A percentile compares a stretch with the other conserved stretches of the same genome.
These are phyloP conservation scores for Epinephelus moara DNA, from an alignment of 2,113 vertebrate genomes.

Conservation along the genomic window DNA sequence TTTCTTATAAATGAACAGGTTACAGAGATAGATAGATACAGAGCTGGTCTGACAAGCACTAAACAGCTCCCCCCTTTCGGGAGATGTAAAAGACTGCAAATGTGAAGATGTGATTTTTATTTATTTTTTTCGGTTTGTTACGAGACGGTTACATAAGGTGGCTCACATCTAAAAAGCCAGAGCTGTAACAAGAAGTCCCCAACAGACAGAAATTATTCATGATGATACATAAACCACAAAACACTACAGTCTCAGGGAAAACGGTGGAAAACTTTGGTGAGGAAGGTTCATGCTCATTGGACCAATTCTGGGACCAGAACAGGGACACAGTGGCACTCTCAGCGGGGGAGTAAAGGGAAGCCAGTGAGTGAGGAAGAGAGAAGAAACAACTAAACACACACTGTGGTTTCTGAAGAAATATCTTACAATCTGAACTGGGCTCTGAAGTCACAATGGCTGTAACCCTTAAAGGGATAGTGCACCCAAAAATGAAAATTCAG, in stretches of 20 bases:
- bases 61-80: background rate
- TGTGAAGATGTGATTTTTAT: background rate
- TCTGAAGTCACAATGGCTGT: background rate
- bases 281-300: background rate
- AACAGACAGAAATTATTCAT: slow-evolving; percentile 42
- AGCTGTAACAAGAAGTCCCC: slow-evolving; percentile 28
- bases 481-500: too few species aligned
- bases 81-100: slow-evolving; percentile 4
- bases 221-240: slow-evolving; percentile 42
- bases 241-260: slow-evolving; percentile 30
- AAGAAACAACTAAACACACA: background rate
- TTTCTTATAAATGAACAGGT: slow-evolving; percentile 8
- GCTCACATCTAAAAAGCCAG: slow-evolving; percentile 26
- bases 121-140: background rate
- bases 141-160: slow-evolving; percentile 30
- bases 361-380: background rate
- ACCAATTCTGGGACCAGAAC: slow-evolving; percentile 2
- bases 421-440: background rate
- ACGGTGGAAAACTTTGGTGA: background rate
- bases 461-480: background rate
- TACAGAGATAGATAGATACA: background rate
- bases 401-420: slow-evolving; percentile 19
- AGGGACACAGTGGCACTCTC: background rate
- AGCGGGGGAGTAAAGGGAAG: background rate
- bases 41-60: background rate